Evolutionary conservation across 1,140 invertebrate species (phyloP).

Genomic region (Pseudomyrmex cubaensis): DNA sequence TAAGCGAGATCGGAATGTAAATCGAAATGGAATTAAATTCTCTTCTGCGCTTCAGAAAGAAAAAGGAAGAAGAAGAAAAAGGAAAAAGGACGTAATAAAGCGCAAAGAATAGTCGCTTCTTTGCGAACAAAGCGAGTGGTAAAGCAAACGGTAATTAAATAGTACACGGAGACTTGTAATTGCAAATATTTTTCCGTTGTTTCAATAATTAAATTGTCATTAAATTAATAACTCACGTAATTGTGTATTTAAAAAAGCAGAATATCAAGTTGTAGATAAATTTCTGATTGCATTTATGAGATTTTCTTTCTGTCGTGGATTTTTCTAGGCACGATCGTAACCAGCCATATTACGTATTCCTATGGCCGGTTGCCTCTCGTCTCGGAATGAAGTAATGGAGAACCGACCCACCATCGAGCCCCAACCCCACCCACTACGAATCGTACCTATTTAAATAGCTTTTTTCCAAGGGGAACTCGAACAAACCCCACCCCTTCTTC

Average conservation of each 20-base stretch:
- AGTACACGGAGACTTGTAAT: not conserved
- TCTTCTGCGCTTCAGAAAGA: not conserved
- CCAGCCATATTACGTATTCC: slow-evolving; percentile 62
- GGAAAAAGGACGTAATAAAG: not conserved
- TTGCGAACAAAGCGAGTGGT: not conserved
- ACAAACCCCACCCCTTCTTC: slow-evolving; percentile 76
- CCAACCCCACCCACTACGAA: slow-evolving; percentile 74
- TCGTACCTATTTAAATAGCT: slow-evolving; percentile 84
- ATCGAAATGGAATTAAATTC: not conserved
- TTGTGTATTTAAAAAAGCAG: not conserved
- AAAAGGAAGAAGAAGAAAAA: too few species aligned
- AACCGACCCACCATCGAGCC: slow-evolving; percentile 76
- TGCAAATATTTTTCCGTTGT: not conserved
- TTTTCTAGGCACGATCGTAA: slow-evolving; percentile 24
- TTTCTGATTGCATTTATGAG: slow-evolving; percentile 22
- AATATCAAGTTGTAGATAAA: not conserved
- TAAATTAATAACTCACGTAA: not conserved
- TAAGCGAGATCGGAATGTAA: not conserved
- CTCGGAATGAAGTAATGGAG: slow-evolving; percentile 81
- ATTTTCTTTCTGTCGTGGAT: not conserved
- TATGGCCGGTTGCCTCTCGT: slow-evolving; percentile 78
- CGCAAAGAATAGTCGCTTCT: not conserved
- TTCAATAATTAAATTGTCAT: not conserved
- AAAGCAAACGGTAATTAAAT: slow-evolving; percentile 1
- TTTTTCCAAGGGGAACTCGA: slow-evolving; percentile 82